Conservation (phyloP, 2,113 vertebrate genomes). For the Calyptommatus sinebrachiatus region DNA sequence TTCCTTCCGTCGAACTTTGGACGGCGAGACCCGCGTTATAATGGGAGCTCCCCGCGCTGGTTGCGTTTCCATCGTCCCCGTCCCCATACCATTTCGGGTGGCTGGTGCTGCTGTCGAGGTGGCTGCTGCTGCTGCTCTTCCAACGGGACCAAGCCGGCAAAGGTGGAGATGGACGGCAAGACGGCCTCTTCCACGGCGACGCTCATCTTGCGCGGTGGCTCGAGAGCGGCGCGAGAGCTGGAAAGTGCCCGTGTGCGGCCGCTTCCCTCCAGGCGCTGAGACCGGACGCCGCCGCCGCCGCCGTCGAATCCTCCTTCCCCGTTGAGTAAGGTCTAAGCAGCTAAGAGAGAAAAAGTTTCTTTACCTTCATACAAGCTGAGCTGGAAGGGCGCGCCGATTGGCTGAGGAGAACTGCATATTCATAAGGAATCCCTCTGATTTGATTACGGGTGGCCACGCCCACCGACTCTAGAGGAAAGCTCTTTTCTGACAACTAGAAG, state of each 20-base stretch:
- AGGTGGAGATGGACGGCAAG: slow-evolving; percentile 62
- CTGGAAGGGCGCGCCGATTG: slow-evolving; percentile 8
- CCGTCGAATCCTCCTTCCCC: no score
- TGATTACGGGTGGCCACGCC: neutral
- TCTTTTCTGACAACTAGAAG: no score
- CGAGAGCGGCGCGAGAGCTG: slow-evolving; percentile 10
- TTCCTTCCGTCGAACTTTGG: no score
- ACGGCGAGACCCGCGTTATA: neutral
- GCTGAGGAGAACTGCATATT: neutral
- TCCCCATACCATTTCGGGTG: slow-evolving; percentile 29
- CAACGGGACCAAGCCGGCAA: slow-evolving; percentile 52
- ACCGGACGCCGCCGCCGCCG: neutral
- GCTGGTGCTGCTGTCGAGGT: slow-evolving; percentile 23
- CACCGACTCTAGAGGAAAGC: neutral
- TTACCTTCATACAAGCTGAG: neutral
- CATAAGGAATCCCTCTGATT: neutral
- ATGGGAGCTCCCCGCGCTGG: no score
- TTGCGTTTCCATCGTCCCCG: neutral
- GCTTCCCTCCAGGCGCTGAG: slow-evolving; percentile 46
- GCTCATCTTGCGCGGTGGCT: slow-evolving; percentile 50
- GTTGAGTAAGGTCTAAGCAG: no score
- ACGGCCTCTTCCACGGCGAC: slow-evolving; percentile 58
- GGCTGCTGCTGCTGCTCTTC: slow-evolving; percentile 36
- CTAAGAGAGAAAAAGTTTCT: neutral
- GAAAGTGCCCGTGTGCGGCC: slow-evolving; percentile 28